phyloP scores from a whole-genome alignment of 2,113 vertebrate genomes.

The Ceratotherium simum region DNA sequence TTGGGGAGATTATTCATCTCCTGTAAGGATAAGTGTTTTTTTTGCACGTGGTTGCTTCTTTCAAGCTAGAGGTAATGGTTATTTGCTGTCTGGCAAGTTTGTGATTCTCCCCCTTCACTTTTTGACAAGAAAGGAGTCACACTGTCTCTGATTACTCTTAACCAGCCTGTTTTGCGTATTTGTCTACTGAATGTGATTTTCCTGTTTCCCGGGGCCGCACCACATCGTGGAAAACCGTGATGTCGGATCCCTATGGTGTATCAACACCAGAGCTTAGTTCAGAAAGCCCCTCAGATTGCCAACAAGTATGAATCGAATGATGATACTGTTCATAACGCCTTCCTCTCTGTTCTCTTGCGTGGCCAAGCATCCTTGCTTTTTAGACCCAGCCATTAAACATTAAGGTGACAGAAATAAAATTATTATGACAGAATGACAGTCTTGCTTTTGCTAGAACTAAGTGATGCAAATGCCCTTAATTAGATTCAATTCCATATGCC shows the following conservation, averaged over 20 bases:
- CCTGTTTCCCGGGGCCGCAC: background rate
- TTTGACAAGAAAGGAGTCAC: conserved; percentile 5
- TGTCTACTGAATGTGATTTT: conserved; percentile 32
- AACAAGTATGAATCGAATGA: background rate
- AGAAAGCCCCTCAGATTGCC: background rate
- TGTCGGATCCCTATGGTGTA: background rate
- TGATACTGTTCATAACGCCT: conserved; percentile 14
- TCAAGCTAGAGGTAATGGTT: background rate
- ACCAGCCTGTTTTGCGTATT: background rate
- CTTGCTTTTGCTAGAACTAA: conserved; percentile 68
- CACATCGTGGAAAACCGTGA: background rate
- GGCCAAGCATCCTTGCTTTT: conserved; percentile 32
- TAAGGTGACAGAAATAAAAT: conserved; percentile 72
- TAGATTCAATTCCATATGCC: conserved; percentile 70
- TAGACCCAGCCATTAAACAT: conserved; percentile 56
- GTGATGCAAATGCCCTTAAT: conserved; percentile 77
- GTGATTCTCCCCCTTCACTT: background rate
- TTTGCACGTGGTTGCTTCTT: background rate
- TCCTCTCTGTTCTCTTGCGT: conserved; percentile 30
- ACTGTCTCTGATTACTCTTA: conserved; percentile 33
- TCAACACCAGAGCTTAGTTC: conserved; percentile 4
- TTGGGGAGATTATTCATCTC: background rate
- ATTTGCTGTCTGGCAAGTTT: conserved; percentile 33
- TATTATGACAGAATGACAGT: conserved; percentile 74
- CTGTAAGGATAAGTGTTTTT: background rate